Evolutionary conservation across 2,888 invertebrate genomes (phyloP).

Genomic region (Andrena bicolor): DNA sequence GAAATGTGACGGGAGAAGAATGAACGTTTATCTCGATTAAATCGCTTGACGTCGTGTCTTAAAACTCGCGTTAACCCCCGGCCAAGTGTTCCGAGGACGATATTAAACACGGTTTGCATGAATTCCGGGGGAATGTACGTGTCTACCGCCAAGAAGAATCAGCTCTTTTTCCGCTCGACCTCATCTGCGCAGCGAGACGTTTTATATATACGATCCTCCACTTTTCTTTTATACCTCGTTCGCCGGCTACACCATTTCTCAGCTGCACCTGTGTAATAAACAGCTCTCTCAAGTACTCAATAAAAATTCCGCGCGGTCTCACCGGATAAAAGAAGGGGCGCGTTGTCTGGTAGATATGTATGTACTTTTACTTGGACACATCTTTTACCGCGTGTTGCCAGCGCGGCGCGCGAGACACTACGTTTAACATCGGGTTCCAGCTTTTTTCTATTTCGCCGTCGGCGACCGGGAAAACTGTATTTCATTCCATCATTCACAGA

Average conservation of each 20-base stretch:
- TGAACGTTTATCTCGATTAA: neutral
- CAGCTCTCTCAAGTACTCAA: slow-evolving; percentile 65
- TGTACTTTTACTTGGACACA: slow-evolving; percentile 22
- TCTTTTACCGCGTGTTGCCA: neutral
- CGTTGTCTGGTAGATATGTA: slow-evolving; percentile 18
- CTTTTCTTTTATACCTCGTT: slow-evolving; percentile 65
- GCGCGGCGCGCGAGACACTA: neutral
- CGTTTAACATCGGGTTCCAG: slow-evolving; percentile 14
- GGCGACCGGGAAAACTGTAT: neutral
- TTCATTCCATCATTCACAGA: neutral
- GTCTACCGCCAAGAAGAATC: slow-evolving; percentile 39
- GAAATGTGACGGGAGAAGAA: neutral
- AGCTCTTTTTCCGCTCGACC: slow-evolving; percentile 53
- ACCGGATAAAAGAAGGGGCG: slow-evolving; percentile 32
- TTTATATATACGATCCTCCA: slow-evolving; percentile 65
- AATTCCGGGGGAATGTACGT: slow-evolving; percentile 13
- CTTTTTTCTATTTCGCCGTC: neutral
- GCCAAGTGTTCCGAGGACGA: neutral
- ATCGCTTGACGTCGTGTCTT: neutral
- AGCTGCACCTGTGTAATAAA: slow-evolving; percentile 69
- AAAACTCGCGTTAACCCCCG: neutral
- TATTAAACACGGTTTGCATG: slow-evolving; percentile 30
- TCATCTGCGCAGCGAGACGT: slow-evolving; percentile 48
- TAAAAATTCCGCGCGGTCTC: slow-evolving; percentile 66
- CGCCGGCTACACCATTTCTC: slow-evolving; percentile 65